Evolutionary conservation across 1,140 invertebrate genomes (phyloP).

Genomic region (Temnothorax curvispinosus): DNA sequence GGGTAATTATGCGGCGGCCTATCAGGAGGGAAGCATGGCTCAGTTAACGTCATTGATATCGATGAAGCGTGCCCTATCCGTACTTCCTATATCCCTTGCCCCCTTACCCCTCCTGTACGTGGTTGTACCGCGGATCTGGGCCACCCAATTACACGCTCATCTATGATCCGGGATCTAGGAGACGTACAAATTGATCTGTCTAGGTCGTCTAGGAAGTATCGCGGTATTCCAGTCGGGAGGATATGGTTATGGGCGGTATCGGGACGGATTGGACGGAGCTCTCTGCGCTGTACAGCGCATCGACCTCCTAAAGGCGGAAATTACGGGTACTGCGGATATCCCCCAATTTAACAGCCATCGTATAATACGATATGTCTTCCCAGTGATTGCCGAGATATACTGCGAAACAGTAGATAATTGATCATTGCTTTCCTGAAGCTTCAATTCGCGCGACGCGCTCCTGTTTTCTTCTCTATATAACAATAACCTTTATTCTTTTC

Average conservation of each 20-base stretch:
- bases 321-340: conserved; percentile 47
- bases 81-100: conserved; percentile 28
- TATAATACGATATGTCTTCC: conserved; percentile 49
- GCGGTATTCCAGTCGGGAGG: conserved; percentile 9
- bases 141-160: conserved; percentile 83
- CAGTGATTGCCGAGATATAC: conserved; percentile 40
- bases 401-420: conserved; percentile 31
- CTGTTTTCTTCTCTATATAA: neutral
- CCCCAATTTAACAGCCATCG: conserved; percentile 53
- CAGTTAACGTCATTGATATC: conserved; percentile 81
- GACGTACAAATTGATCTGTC: conserved; percentile 82
- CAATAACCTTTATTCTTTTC: too few species aligned
- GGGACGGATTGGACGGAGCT: conserved; percentile 19
- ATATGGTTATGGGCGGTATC: conserved; percentile 62
- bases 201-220: conserved; percentile 77
- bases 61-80: conserved; percentile 73
- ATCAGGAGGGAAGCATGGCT: conserved; percentile 78
- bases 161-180: conserved; percentile 80
- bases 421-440: conserved; percentile 17
- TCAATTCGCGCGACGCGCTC: neutral
- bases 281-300: conserved; percentile 5
- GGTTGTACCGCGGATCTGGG: conserved; percentile 73
- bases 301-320: conserved; percentile 42
- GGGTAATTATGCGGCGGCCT: conserved; percentile 80
- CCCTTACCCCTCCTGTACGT: neutral